Base-by-base conservation (phyloP, 2,888 invertebrate genomes). In the Aphodius sticticus region DNA sequence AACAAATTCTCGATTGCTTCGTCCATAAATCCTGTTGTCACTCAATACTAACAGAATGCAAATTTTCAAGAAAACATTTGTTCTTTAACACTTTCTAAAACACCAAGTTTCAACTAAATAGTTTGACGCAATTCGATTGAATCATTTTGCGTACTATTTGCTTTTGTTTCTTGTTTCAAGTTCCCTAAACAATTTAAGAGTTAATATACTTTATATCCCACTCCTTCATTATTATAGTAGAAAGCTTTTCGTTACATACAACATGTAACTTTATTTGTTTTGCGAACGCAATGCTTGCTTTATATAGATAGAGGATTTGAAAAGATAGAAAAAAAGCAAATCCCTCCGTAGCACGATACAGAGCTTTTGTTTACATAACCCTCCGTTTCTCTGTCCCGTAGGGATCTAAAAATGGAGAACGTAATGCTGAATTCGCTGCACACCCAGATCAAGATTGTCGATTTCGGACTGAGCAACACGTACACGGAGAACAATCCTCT, bases 341-440 rank as follows among this genome's bases (percentile, higher is more conserved):
- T 3, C 53, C 53, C 12, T 53, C 53, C 12, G 53, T 12, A 3
- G 53, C 12, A 53, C 12, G 53, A 53, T 53, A 53, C 53, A 12
- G 53, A 53, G 53, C 53, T 53, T 53, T 53, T 53, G 53, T 53
- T 53, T 53, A 53, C 53, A 53, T 53, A 53, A 53, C 53, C 53
- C 9, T 53, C 53, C 53, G 53, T 53, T 53, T 53, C 53, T 53
- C 53, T 53, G 53, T 53, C 53, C 53, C 53, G 12, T 2, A 94
- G 95, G 80, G 95, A 95, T 88, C 88, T 95, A 82, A 95, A 95
- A 90, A 94, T 95, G 94, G 95, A 95, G 86, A 95, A 95, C 86
- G 94, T 95, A 82, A 93, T 95, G 92, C 86, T 95, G 84, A 94
- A 94, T 86, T 89, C 91, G 36, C 90, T 92, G 37, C 93, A 93